Evolutionary conservation across 2,888 invertebrate species (phyloP).

Genomic region (Atherix ibis): DNA sequence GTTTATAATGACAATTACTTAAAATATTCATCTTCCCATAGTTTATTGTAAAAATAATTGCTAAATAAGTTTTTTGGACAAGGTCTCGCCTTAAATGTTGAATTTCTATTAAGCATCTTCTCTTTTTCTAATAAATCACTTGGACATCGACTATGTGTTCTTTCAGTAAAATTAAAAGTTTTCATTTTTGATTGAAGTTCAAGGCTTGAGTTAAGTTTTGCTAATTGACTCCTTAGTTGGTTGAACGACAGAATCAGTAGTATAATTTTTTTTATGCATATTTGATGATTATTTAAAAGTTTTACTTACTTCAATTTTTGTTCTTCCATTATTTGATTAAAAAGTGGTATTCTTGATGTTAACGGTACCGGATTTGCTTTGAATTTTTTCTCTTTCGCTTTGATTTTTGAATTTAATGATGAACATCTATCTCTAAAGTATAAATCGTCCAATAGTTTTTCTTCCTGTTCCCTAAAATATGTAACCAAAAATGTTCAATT

Average conservation of each 20-base stretch:
- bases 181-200: constrained; percentile 46
- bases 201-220: constrained; percentile 44
- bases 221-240: constrained; percentile 42
- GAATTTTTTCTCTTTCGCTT: constrained; percentile 35
- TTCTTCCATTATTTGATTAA: constrained; percentile 53
- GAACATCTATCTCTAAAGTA: constrained; percentile 1
- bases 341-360: constrained; percentile 53
- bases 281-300: no score
- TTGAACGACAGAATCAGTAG: no score
- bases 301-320: constrained; percentile 47
- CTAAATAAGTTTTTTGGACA: constrained; percentile 54
- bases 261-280: no score
- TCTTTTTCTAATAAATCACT: constrained; percentile 25
- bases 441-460: constrained; percentile 1
- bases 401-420: constrained; percentile 10
- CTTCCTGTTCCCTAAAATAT: no score
- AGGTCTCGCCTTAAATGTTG: constrained; percentile 50
- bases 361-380: constrained; percentile 49
- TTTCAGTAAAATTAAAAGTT: constrained; percentile 46
- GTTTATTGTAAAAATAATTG: constrained; percentile 51
- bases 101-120: constrained; percentile 21
- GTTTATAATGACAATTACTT: constrained; percentile 33
- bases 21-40: constrained; percentile 56
- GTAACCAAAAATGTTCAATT: no score
- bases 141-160: constrained; percentile 15